Base-by-base conservation (phyloP, 2,888 invertebrate genomes). In the Coelopa pilipes region DNA sequence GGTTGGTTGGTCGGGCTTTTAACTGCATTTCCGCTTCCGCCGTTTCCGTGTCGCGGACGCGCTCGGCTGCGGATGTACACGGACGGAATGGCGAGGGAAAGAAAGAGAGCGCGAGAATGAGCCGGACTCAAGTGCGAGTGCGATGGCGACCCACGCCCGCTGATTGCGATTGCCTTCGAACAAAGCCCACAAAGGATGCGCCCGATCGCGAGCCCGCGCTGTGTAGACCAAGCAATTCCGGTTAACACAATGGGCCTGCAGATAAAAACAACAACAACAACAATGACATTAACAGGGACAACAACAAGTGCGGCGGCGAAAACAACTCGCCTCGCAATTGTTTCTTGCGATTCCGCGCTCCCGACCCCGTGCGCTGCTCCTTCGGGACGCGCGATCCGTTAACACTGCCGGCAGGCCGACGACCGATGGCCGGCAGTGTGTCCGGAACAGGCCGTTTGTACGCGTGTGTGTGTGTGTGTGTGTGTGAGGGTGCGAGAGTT, bases 21-120 rank as follows among this genome's bases (percentile, higher is more conserved):
- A 53, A 53, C 15, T 53, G 53, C n/a, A 53, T 53, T 53, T 53
- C 53, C 53, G 53, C n/a, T 53, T 53, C 53, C 53, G 34, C 34
- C 34, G 34, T 34, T 34, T 34, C 34, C 34, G 34, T 34, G 34
- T 34, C 34, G 34, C 34, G 34, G 34, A 34, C 7, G 34, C 34
- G 34, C 34, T 34, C 34, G 34, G 7, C 34, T 34, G 34, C 2
- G 34, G 34, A 34, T 34, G 7, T 34, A 34, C 34, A 34, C 34
- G 7, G 34, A 34, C 7, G 34, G 34, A 34, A 34, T 34, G 7
- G 34, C 2, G 34, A 34, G 7, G 2, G 34, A 34, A 7, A 34
- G 34, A 7, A 34, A 34, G 2, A 34, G 34, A 34, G 34, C 2
- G 4, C 34, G 34, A 34, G 34, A 34, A 2, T 7, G 34, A 34